Conservation (phyloP, 2,113 vertebrate species). For the Phylloscopus trochiloides region DNA sequence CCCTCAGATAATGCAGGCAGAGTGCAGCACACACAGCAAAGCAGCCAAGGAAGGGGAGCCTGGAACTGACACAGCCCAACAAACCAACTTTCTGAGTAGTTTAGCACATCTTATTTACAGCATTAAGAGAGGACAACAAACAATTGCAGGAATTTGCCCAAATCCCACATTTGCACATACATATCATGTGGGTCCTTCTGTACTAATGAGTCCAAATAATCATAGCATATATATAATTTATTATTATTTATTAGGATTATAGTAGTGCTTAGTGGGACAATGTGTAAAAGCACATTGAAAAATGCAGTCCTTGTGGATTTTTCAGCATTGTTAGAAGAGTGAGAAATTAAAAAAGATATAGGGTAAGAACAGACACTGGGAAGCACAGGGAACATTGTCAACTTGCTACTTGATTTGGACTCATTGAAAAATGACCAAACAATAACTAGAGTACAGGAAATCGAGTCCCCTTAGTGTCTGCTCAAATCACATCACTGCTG, state of each 20-base stretch:
- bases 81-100: not conserved
- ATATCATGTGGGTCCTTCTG: not conserved
- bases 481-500: not conserved
- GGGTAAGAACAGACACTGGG: not conserved
- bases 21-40: not conserved
- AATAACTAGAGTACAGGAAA: not conserved
- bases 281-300: not conserved
- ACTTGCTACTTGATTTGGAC: not conserved
- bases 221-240: slow-evolving; percentile 37
- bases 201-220: not conserved
- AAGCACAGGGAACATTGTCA: not conserved
- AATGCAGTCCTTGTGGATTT: not conserved
- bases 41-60: not conserved
- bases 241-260: slow-evolving; percentile 61
- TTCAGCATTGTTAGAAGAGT: not conserved
- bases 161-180: not conserved
- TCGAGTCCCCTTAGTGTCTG: not conserved
- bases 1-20: not conserved
- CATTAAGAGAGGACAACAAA: not conserved
- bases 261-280: not conserved
- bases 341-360: not conserved
- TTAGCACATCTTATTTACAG: not conserved
- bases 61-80: not conserved
- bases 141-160: not conserved
- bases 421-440: not conserved